These are phyloP conservation scores for Elaeidobius kamerunicus DNA, from an alignment of 2,888 invertebrate genomes.

Conservation along the genomic window DNA sequence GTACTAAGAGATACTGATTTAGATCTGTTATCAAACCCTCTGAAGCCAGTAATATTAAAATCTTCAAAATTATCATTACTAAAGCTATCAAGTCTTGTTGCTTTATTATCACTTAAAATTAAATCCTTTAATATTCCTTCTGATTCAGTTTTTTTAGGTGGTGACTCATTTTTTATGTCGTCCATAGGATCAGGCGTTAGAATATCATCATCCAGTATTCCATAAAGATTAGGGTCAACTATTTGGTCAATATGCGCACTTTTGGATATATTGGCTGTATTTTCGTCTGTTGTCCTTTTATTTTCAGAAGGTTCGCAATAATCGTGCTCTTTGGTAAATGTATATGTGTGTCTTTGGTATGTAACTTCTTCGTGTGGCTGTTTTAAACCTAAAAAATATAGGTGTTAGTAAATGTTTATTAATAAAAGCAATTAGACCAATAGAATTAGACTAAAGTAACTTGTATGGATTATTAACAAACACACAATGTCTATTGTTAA, in stretches of 20 bases:
- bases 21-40: slow-evolving; percentile 11
- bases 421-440: background rate
- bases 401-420: background rate
- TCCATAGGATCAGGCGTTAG: background rate
- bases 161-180: background rate
- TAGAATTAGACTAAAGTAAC: background rate
- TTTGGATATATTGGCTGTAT: background rate
- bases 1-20: background rate
- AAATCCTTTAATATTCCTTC: too few species aligned
- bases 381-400: background rate
- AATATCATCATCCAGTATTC: slow-evolving; percentile 3
- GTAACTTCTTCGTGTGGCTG: background rate
- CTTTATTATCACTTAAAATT: background rate
- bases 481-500: background rate
- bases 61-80: background rate
- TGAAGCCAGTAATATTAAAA: slow-evolving; percentile 8
- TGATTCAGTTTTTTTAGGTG: background rate
- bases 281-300: background rate
- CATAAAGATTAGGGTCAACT: background rate
- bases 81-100: background rate
- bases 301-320: slow-evolving; percentile 19
- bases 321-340: slow-evolving; percentile 25
- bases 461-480: background rate
- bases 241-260: background rate
- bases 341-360: slow-evolving; percentile 3